Evolutionary conservation across 1,140 invertebrate species (phyloP).

Genomic region (Calliphora vicina): DNA sequence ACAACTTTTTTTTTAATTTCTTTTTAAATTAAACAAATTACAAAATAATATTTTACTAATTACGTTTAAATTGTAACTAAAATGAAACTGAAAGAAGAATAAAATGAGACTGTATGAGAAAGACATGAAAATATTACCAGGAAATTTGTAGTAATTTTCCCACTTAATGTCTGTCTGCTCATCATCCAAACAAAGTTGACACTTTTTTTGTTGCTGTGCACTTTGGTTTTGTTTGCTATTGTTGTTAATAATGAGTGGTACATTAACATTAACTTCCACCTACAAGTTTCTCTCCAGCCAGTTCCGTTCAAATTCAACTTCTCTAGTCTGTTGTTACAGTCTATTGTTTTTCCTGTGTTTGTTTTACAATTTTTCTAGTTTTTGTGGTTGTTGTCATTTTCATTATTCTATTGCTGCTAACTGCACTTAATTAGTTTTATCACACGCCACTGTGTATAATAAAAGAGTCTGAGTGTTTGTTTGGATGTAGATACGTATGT

Average conservation of each 20-base stretch:
- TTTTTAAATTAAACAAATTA: slow-evolving; percentile 35
- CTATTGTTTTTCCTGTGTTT: neutral
- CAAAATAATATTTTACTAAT: slow-evolving; percentile 61
- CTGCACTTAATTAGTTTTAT: slow-evolving; percentile 62
- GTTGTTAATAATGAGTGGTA: neutral
- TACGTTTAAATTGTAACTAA: slow-evolving; percentile 62
- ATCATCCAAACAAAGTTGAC: slow-evolving; percentile 27
- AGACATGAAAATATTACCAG: neutral
- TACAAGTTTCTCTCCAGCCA: neutral
- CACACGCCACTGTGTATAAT: slow-evolving; percentile 37
- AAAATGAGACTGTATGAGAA: neutral
- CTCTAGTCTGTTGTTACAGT: neutral
- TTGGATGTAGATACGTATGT: neutral
- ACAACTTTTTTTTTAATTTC: slow-evolving; percentile 14
- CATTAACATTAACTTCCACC: slow-evolving; percentile 2
- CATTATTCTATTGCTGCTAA: slow-evolving; percentile 42
- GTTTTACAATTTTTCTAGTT: too few species aligned
- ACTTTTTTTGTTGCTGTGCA: neutral
- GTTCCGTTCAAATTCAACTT: neutral
- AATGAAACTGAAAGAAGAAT: slow-evolving; percentile 25
- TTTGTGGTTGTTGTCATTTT: slow-evolving; percentile 32
- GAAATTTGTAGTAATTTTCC: slow-evolving; percentile 18
- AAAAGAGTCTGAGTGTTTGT: neutral
- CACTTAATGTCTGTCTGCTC: slow-evolving; percentile 24
- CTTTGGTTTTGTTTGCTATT: neutral